These are phyloP conservation scores for Tachyglossus aculeatus DNA, from an alignment of 2,797 vertebrate genomes.

Conservation along the genomic window DNA sequence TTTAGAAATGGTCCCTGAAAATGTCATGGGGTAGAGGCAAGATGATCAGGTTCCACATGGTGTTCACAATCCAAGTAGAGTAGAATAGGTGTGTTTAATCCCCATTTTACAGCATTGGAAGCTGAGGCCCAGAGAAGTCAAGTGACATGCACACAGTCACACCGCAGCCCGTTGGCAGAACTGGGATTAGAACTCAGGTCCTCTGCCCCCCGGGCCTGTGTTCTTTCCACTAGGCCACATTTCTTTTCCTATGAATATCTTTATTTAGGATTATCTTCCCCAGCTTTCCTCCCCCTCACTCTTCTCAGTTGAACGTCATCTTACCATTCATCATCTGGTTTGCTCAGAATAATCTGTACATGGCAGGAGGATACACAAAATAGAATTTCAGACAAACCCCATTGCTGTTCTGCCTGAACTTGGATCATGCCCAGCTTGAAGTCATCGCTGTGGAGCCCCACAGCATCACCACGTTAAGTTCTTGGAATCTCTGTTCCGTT, in stretches of 20 bases:
- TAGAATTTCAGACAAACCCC: conserved; percentile 36
- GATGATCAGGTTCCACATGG: no score
- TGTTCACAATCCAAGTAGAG: no score
- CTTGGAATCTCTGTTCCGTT: background rate
- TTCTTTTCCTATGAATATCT: background rate
- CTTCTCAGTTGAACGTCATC: background rate
- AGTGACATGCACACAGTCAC: no score
- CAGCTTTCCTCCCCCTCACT: background rate
- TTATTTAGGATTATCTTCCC: conserved; percentile 5
- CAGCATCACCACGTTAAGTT: background rate
- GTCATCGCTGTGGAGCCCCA: background rate
- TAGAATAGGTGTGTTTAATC: no score
- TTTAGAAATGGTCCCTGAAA: no score
- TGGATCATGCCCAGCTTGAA: conserved; percentile 8
- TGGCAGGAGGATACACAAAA: background rate
- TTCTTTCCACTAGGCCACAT: no score
- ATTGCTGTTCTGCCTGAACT: conserved; percentile 21
- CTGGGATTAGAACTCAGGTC: no score
- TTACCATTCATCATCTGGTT: background rate
- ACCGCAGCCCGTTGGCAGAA: no score
- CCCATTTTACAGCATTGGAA: no score
- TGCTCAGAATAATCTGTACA: conserved; percentile 5
- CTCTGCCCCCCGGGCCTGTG: no score
- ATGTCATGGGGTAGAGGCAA: no score
- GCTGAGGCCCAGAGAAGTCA: no score